phyloP scores from a whole-genome alignment of 1,140 invertebrate genomes.

The Papilio aristodemus region DNA sequence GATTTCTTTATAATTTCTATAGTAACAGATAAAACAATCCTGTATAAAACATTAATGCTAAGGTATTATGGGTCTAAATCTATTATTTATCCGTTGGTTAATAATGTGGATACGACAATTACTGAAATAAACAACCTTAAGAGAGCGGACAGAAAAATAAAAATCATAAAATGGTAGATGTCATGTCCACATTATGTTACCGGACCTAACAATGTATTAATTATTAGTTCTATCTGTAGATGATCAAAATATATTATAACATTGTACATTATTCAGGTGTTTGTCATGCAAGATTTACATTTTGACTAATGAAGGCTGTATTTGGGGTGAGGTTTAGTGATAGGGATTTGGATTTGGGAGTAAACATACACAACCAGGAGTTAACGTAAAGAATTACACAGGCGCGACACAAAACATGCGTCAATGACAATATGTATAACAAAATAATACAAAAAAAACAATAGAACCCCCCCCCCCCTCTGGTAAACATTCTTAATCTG shows the following conservation, averaged over 20 bases:
- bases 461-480: slow-evolving; percentile 18
- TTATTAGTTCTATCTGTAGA: slow-evolving; percentile 28
- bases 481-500: slow-evolving; percentile 29
- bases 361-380: slow-evolving; percentile 70
- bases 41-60: not conserved
- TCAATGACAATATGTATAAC: slow-evolving; percentile 38
- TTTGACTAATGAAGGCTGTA: slow-evolving; percentile 43
- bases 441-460: slow-evolving; percentile 37
- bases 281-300: slow-evolving; percentile 56
- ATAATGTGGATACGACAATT: not conserved
- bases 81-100: not conserved
- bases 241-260: slow-evolving; percentile 41
- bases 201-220: not conserved
- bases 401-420: slow-evolving; percentile 27
- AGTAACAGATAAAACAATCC: slow-evolving; percentile 6
- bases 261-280: slow-evolving; percentile 69
- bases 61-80: not conserved
- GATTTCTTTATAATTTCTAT: slow-evolving; percentile 1
- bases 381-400: slow-evolving; percentile 49
- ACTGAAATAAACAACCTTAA: not conserved
- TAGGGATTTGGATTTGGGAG: not conserved
- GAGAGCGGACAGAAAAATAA: not conserved
- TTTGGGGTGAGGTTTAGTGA: not conserved
- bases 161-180: not conserved
- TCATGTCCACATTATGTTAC: not conserved